Percentiles rank a stretch among this genome's conserved stretches.
Evolutionary conservation across 2,888 invertebrate genomes (phyloP).

Genomic region (Meta bourneti): DNA sequence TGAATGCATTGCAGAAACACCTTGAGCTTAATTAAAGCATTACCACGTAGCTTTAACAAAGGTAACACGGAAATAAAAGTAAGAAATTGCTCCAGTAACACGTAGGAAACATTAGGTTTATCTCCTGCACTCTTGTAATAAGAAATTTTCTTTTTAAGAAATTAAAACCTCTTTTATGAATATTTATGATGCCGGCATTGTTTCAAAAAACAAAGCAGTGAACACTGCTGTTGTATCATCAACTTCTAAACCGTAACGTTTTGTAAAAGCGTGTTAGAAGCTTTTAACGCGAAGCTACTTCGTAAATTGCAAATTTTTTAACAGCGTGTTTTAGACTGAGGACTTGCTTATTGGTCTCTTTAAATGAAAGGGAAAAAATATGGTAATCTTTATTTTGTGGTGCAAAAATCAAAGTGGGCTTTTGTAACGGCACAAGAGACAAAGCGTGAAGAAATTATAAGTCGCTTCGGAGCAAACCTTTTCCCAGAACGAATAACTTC

Average conservation of each 20-base stretch:
- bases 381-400: neutral
- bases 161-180: conserved; percentile 31
- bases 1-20: neutral
- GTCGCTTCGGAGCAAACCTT: neutral
- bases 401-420: neutral
- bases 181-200: conserved; percentile 25
- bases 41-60: conserved; percentile 4
- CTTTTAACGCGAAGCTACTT: neutral
- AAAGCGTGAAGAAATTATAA: neutral
- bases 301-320: conserved; percentile 5
- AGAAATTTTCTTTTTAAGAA: neutral
- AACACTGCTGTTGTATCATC: neutral
- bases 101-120: neutral
- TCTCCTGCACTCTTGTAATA: neutral
- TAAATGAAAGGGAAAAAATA: neutral
- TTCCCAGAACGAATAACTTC: neutral
- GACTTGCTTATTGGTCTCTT: neutral
- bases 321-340: neutral
- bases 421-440: neutral
- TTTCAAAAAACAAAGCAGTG: neutral
- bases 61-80: conserved; percentile 8
- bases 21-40: conserved; percentile 22
- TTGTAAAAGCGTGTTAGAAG: conserved; percentile 14
- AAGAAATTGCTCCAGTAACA: neutral
- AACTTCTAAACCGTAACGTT: neutral